These are phyloP conservation scores for Limanda limanda DNA, from an alignment of 2,113 vertebrate species.

Conservation along the genomic window DNA sequence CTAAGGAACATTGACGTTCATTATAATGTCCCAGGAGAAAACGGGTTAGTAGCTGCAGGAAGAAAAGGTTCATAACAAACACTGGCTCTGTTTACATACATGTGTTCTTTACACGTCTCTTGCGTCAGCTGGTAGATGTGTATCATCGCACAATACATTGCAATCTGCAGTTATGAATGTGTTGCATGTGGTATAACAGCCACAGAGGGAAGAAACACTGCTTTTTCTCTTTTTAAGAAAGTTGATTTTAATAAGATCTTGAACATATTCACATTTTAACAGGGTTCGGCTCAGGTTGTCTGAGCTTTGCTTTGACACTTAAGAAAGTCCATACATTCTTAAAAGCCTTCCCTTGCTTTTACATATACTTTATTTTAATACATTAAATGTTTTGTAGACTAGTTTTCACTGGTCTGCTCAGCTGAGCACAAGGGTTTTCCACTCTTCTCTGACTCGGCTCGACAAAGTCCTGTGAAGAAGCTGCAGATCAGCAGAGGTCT, in stretches of 20 bases:
- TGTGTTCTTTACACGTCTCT: no score
- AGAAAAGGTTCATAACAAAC: not conserved
- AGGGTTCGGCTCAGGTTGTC: not conserved
- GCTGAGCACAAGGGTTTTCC: not conserved
- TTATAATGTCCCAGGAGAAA: no score
- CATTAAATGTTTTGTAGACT: not conserved
- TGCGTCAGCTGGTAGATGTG: no score
- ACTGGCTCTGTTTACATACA: not conserved
- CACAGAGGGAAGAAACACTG: not conserved
- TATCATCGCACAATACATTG: no score
- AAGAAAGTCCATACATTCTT: not conserved
- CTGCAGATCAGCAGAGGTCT: constrained; percentile 8
- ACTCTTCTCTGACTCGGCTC: constrained; percentile 17
- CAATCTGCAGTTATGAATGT: no score
- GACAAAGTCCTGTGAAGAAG: constrained; percentile 18
- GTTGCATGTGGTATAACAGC: not conserved
- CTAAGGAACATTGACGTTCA: not conserved
- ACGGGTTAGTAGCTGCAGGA: not conserved
- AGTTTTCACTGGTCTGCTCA: not conserved
- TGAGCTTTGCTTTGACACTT: not conserved
- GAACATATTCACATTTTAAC: constrained; percentile 48
- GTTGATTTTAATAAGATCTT: not conserved
- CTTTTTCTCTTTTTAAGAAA: constrained; percentile 24
- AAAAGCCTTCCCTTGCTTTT: not conserved
- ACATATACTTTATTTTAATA: not conserved